Percentiles rank a stretch among this genome's conserved stretches.
These are phyloP conservation scores for Dermatemys mawii DNA, from an alignment of 2,113 vertebrate species.

Conservation along the genomic window DNA sequence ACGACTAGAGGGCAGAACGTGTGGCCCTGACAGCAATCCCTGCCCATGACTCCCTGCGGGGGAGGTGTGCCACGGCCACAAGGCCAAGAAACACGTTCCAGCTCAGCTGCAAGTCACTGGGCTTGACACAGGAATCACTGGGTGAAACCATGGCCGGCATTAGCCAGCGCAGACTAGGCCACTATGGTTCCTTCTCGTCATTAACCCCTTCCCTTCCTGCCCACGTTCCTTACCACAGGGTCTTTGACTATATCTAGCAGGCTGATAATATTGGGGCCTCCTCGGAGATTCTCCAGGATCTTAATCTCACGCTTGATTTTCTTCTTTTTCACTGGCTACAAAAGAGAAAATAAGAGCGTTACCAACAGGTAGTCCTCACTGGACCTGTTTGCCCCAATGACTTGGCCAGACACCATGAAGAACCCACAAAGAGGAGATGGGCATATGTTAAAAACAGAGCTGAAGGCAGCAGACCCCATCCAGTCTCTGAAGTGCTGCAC, in stretches of 20 bases:
- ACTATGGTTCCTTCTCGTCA: rapidly evolving
- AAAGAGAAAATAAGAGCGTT: neutral
- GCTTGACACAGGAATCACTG: neutral
- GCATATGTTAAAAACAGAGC: neutral
- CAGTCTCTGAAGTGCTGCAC: neutral
- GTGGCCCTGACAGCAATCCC: neutral
- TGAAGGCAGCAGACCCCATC: neutral
- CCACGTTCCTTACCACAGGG: constrained; percentile 80
- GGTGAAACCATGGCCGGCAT: neutral
- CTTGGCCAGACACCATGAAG: rapidly evolving
- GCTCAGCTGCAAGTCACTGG: neutral
- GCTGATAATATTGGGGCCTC: constrained; percentile 89
- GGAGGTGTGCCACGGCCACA: neutral
- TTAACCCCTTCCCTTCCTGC: neutral
- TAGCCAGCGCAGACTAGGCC: neutral
- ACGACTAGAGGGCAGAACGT: too few species aligned
- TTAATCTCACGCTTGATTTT: constrained; percentile 92
- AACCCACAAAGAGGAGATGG: neutral
- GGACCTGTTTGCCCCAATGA: rapidly evolving
- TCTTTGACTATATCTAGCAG: constrained; percentile 90
- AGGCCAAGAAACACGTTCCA: rapidly evolving
- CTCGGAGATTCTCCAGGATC: constrained; percentile 88
- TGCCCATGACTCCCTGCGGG: neutral
- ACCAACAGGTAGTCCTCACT: rapidly evolving
- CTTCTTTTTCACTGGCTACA: constrained; percentile 90